phyloP scores from a whole-genome alignment of 2,888 invertebrate genomes.

The Leptura quadrifasciata region DNA sequence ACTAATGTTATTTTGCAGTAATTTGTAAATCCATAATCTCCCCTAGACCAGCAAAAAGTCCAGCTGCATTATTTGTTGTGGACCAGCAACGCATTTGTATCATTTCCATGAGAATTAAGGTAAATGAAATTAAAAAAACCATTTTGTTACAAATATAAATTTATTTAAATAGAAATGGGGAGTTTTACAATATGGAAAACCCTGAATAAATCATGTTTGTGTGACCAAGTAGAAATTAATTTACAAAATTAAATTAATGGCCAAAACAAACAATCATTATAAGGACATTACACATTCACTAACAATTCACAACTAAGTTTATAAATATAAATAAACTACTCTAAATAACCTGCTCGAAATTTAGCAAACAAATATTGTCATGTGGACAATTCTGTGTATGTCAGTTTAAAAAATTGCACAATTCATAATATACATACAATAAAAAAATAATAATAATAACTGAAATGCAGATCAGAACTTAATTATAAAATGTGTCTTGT shows the following conservation, averaged over 20 bases:
- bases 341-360: slow-evolving; percentile 67
- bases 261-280: slow-evolving; percentile 67
- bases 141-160: slow-evolving; percentile 71
- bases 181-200: slow-evolving; percentile 70
- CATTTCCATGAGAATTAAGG: not conserved
- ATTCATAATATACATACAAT: slow-evolving; percentile 31
- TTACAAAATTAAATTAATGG: slow-evolving; percentile 66
- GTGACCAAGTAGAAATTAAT: slow-evolving; percentile 65
- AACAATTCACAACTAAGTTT: slow-evolving; percentile 67
- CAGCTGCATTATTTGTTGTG: no score
- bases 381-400: slow-evolving; percentile 40
- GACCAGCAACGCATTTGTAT: no score
- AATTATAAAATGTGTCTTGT: not conserved
- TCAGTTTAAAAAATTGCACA: slow-evolving; percentile 53
- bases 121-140: not conserved
- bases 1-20: no score
- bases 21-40: no score
- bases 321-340: slow-evolving; percentile 64
- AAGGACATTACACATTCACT: slow-evolving; percentile 65
- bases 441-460: slow-evolving; percentile 4
- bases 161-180: slow-evolving; percentile 73
- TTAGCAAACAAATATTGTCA: slow-evolving; percentile 53
- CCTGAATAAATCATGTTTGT: slow-evolving; percentile 67
- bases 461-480: not conserved
- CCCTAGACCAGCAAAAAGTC: no score